Percentiles rank a stretch among this genome's conserved stretches.
phyloP scores from a whole-genome alignment of 2,888 invertebrate genomes.

The Hydraecia micacea region DNA sequence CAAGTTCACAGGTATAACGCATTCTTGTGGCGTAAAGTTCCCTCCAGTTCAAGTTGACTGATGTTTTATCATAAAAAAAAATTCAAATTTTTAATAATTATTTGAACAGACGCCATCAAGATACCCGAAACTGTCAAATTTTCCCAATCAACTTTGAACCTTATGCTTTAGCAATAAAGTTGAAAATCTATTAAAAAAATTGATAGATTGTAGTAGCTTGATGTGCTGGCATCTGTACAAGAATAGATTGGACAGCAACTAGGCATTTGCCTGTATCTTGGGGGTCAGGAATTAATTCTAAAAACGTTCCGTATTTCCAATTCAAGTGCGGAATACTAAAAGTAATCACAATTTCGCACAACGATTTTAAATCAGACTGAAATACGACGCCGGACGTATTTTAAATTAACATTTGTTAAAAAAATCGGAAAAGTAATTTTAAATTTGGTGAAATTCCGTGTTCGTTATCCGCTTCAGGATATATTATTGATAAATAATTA shows the following conservation, averaged over 20 bases:
- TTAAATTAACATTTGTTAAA: conserved; percentile 63
- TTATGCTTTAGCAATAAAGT: too few relatives aligned
- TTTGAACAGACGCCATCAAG: too few relatives aligned
- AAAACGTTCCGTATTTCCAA: conserved; percentile 15
- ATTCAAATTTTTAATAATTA: neutral
- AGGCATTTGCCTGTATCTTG: neutral
- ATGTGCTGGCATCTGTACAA: too few relatives aligned
- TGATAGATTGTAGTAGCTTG: too few relatives aligned
- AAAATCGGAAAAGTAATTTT: conserved; percentile 57
- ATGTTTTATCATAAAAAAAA: neutral
- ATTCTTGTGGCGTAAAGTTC: neutral
- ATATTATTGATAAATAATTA: conserved; percentile 59
- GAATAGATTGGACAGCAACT: neutral
- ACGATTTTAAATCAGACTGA: conserved; percentile 68
- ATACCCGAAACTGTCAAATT: too few relatives aligned
- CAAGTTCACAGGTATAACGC: neutral
- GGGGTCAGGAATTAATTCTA: neutral
- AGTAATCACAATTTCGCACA: conserved; percentile 60
- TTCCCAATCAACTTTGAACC: too few relatives aligned
- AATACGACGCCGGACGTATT: conserved; percentile 60
- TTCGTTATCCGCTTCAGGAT: conserved; percentile 28
- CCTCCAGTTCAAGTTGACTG: neutral
- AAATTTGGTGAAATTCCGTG: conserved; percentile 42
- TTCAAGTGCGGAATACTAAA: conserved; percentile 48
- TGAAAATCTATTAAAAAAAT: too few relatives aligned